Evolutionary conservation across 2,113 vertebrate species (phyloP).

Genomic region (Phyllopteryx taeniolatus): DNA sequence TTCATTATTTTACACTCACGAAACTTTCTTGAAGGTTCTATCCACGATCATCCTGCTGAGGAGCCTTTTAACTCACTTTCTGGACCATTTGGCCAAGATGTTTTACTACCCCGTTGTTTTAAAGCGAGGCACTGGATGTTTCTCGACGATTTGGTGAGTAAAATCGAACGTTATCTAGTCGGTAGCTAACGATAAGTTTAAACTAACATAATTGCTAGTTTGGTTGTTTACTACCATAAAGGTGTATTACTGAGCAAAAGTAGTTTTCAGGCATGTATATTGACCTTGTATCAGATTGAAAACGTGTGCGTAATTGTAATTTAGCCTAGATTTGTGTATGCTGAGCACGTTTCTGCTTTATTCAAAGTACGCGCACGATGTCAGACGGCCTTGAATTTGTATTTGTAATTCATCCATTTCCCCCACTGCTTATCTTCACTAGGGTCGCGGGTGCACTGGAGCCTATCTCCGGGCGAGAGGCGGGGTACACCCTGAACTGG

Average conservation of each 20-base stretch:
- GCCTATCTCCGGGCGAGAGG: too few species aligned
- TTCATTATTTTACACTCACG: neutral
- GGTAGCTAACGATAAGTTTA: neutral
- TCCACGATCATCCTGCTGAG: neutral
- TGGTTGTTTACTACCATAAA: neutral
- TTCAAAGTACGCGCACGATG: neutral
- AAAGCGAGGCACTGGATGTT: constrained; percentile 77
- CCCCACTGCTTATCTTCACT: too few species aligned
- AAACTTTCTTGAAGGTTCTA: neutral
- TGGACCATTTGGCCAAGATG: constrained; percentile 56
- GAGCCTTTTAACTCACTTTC: neutral
- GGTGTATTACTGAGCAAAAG: neutral
- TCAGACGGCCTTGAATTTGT: neutral
- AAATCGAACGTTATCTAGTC: neutral
- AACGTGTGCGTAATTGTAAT: neutral
- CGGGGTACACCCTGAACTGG: too few species aligned
- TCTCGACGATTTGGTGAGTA: constrained; percentile 84
- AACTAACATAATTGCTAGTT: neutral
- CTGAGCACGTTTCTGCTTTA: neutral
- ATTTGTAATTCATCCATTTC: too few species aligned
- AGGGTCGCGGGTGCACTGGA: too few species aligned
- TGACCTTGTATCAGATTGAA: neutral
- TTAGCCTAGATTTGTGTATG: neutral
- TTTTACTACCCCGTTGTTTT: constrained; percentile 84
- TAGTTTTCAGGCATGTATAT: neutral